These are phyloP conservation scores for Pyrocoelia pectoralis DNA, from an alignment of 2,888 invertebrate genomes.

Conservation along the genomic window DNA sequence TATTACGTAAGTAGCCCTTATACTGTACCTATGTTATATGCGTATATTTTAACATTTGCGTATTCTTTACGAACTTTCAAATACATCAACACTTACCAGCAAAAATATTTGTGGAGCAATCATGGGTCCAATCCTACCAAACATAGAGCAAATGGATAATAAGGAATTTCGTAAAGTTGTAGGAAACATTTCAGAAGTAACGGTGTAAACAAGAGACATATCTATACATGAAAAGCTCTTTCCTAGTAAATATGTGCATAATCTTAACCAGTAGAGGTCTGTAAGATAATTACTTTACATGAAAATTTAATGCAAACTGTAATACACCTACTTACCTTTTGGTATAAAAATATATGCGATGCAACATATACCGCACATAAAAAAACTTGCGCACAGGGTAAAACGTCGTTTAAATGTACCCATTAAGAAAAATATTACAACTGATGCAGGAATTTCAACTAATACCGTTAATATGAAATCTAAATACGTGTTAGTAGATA, in stretches of 20 bases:
- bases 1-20: too few relatives aligned
- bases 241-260: slow-evolving; percentile 67
- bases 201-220: slow-evolving; percentile 71
- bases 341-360: slow-evolving; percentile 55
- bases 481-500: slow-evolving; percentile 78
- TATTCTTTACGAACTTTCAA: too few relatives aligned
- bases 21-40: too few relatives aligned
- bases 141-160: slow-evolving; percentile 71
- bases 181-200: slow-evolving; percentile 75
- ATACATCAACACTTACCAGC: slow-evolving; percentile 66
- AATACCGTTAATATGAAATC: slow-evolving; percentile 76
- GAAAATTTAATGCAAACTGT: too few relatives aligned
- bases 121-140: slow-evolving; percentile 71
- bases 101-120: slow-evolving; percentile 73
- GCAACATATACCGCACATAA: slow-evolving; percentile 69
- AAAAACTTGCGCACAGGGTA: slow-evolving; percentile 69
- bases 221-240: slow-evolving; percentile 73
- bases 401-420: slow-evolving; percentile 71
- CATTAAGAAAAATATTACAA: slow-evolving; percentile 68
- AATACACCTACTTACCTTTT: not conserved
- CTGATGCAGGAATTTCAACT: slow-evolving; percentile 75
- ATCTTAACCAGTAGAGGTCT: slow-evolving; percentile 62
- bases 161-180: slow-evolving; percentile 69
- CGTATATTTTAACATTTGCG: too few relatives aligned
- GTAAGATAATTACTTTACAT: slow-evolving; percentile 58